Base-by-base conservation (phyloP, 2,113 vertebrate species). In the Coptodon bakossiorum region DNA sequence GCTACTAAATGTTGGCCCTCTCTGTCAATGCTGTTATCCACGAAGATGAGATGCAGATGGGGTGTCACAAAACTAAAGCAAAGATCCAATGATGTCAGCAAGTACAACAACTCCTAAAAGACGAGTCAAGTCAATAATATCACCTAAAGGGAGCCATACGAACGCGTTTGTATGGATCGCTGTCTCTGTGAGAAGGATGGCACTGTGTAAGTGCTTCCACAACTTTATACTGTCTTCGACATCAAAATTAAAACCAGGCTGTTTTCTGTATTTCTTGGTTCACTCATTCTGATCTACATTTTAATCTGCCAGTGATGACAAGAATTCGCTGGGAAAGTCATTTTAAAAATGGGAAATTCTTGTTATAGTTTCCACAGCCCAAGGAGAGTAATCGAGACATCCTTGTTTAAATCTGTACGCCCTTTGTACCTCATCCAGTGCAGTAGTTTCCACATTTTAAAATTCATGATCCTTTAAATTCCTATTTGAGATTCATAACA, bases 61-160 rank as follows among this genome's bases (percentile, higher is more conserved):
- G 45, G 6, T 78, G 27, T 50, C 27, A 50, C 73, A 76, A 76
- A 48, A 29, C 43, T 48, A 76, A 76, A 76, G 9, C 68, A 48
- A 17, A 27, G 68, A 48, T 48, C 14, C 40, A 27, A 29, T 76
- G 16, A 29, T 76, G 27, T 78, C 16, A 52, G 6, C 45, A 78
- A 73, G 16, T 50, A 78, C 71, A 50, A 50, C 16, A 31, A 78
- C 73, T 50, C 17, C 16, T 78, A 78, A 50, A 78, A 78, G 43
- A 50, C 9, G 2, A 78, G 31, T 29, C 16, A 29, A 29, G 45
- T 29, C 71, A 76, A 50, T 29, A 76, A 48, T 45, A 76, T 50
- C 71, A 76, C 14, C 43, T 29, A 73, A 73, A 29, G 9, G 24
- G 43, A 76, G 24, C 43, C 43, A 45, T 1, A 73, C 9, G 22